These are phyloP conservation scores for Saccopteryx bilineata DNA, from an alignment of 2,113 vertebrate genomes.

Conservation along the genomic window DNA sequence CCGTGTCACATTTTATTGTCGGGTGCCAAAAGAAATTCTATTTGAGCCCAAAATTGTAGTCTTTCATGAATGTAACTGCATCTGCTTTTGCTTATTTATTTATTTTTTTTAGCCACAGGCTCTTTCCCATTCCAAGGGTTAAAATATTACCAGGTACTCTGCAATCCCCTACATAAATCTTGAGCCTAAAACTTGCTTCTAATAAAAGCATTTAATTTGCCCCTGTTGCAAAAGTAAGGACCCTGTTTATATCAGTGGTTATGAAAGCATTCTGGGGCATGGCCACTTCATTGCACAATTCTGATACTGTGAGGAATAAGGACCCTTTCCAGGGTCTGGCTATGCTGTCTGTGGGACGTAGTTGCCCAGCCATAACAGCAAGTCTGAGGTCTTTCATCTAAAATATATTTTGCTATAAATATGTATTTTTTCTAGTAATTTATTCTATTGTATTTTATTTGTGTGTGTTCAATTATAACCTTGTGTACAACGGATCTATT, in stretches of 20 bases:
- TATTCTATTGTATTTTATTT: neutral
- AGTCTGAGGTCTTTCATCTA: neutral
- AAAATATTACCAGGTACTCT: neutral
- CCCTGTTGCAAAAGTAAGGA: neutral
- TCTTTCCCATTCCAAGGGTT: neutral
- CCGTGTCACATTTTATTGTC: neutral
- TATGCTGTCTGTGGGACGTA: neutral
- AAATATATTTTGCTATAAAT: neutral
- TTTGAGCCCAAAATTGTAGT: neutral
- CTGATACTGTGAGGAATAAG: neutral
- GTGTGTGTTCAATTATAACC: neutral
- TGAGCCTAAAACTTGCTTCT: neutral
- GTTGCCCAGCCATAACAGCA: neutral
- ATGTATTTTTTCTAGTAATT: neutral
- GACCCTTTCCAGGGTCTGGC: neutral
- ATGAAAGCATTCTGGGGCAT: neutral
- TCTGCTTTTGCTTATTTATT: neutral
- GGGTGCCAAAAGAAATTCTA: neutral
- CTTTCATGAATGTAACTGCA: neutral
- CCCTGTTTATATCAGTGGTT: neutral
- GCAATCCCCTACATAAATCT: neutral
- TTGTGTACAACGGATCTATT: neutral
- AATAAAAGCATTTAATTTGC: neutral
- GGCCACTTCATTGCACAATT: neutral
- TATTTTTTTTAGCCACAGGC: neutral